phyloP scores from a whole-genome alignment of 2,888 invertebrate genomes.

The Ornithoptera priamus region DNA sequence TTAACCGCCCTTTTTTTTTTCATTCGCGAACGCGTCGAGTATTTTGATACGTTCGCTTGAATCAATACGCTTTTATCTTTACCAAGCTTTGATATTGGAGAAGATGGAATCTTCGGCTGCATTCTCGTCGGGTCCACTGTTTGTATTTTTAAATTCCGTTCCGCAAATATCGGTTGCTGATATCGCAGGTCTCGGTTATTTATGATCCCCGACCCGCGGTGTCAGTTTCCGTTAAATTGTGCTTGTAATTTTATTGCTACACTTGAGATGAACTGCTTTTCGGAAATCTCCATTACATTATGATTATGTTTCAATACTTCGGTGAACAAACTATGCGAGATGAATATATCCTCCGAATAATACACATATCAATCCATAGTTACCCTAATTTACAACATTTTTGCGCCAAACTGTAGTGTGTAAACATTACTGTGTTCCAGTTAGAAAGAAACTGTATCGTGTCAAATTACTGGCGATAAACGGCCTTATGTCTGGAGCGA shows the following conservation, averaged over 20 bases:
- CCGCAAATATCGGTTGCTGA: conserved; percentile 1
- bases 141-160: conserved; percentile 15
- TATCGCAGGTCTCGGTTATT: conserved; percentile 13
- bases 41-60: conserved; percentile 7
- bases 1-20: neutral
- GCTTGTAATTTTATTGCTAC: conserved; percentile 3
- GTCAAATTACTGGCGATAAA: too few relatives aligned
- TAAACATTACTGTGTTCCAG: too few relatives aligned
- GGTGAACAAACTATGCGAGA: too few relatives aligned
- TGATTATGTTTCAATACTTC: too few relatives aligned
- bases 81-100: conserved; percentile 12
- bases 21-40: conserved; percentile 2
- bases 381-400: too few relatives aligned
- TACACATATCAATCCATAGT: too few relatives aligned
- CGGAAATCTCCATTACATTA: too few relatives aligned
- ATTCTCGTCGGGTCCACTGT: neutral
- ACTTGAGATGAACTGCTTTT: conserved; percentile 2
- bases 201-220: neutral
- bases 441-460: too few relatives aligned
- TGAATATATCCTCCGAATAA: too few relatives aligned
- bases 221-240: neutral
- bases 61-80: conserved; percentile 14
- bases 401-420: too few relatives aligned
- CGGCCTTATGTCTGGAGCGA: too few relatives aligned
- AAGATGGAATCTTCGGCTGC: conserved; percentile 9